Conservation (phyloP, 2,797 vertebrate species). For the Sebastolobus altivelis region DNA sequence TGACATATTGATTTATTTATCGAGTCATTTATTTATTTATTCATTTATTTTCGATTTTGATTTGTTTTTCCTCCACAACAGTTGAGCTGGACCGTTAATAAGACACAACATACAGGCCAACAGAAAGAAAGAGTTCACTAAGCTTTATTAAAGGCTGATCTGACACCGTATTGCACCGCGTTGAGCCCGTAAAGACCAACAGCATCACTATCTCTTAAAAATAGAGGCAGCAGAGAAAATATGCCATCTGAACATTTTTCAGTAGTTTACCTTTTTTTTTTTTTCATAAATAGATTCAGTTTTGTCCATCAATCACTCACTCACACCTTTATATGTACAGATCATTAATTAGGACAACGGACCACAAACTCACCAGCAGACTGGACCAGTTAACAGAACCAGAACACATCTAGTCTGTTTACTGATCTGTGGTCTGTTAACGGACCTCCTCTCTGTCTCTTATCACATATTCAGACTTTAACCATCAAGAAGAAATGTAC, state of each 20-base stretch:
- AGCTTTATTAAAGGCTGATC: not conserved
- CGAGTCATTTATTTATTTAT: no score
- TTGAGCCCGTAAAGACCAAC: conserved; percentile 71
- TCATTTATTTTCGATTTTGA: no score
- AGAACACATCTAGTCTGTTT: not conserved
- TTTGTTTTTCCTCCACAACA: no score
- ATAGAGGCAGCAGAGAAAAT: conserved; percentile 89
- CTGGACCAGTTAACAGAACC: not conserved
- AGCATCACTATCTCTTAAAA: conserved; percentile 78
- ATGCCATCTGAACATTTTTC: conserved; percentile 82
- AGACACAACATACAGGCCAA: no score
- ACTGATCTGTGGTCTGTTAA: not conserved
- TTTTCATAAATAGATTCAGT: conserved; percentile 74
- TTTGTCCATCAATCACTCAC: conserved; percentile 67
- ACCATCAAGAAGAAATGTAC: conserved; percentile 65
- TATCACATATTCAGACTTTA: not conserved
- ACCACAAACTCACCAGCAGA: conserved; percentile 24
- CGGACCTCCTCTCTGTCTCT: not conserved
- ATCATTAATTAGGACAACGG: conserved; percentile 43
- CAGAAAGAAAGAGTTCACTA: no score
- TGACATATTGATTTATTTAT: no score
- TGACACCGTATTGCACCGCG: conserved; percentile 84
- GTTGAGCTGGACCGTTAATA: no score
- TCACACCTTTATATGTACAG: conserved; percentile 74
- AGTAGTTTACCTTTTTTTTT: conserved; percentile 74